These are phyloP conservation scores for Microcebus murinus DNA, from an alignment of 2,113 vertebrate genomes.

Conservation along the genomic window DNA sequence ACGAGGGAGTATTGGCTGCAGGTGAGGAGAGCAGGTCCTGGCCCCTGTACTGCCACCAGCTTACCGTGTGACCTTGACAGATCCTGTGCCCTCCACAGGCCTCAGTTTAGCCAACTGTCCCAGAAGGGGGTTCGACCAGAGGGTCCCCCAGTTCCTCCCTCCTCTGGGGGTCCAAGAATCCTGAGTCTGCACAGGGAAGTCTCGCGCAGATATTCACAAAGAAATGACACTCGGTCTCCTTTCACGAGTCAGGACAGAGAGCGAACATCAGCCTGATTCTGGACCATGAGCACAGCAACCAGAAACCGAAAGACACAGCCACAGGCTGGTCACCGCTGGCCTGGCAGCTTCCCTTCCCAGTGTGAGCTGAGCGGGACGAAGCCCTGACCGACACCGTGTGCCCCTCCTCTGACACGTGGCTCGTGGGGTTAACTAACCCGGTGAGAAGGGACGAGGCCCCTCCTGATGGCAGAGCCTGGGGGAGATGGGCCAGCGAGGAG, in stretches of 20 bases:
- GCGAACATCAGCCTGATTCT: too few species aligned
- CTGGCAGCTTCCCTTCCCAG: fast-evolving
- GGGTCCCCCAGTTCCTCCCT: neutral
- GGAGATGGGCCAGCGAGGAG: neutral
- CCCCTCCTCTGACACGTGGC: too few species aligned
- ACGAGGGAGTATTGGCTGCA: neutral
- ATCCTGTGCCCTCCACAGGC: fast-evolving
- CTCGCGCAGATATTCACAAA: neutral
- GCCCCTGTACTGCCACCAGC: neutral
- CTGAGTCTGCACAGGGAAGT: neutral
- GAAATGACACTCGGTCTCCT: neutral
- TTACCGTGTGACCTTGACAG: neutral
- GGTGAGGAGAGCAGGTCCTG: neutral
- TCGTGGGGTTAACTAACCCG: neutral
- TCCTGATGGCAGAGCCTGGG: neutral
- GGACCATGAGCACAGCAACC: fast-evolving
- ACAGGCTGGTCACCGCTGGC: fast-evolving
- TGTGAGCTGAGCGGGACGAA: neutral
- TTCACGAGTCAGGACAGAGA: neutral
- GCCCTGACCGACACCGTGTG: too few species aligned
- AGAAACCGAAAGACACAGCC: neutral
- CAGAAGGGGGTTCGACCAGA: neutral
- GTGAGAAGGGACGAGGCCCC: neutral
- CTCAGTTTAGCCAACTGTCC: neutral
- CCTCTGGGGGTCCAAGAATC: neutral